These are phyloP conservation scores for Morpho deidamia DNA, from an alignment of 2,888 invertebrate genomes.

Conservation along the genomic window DNA sequence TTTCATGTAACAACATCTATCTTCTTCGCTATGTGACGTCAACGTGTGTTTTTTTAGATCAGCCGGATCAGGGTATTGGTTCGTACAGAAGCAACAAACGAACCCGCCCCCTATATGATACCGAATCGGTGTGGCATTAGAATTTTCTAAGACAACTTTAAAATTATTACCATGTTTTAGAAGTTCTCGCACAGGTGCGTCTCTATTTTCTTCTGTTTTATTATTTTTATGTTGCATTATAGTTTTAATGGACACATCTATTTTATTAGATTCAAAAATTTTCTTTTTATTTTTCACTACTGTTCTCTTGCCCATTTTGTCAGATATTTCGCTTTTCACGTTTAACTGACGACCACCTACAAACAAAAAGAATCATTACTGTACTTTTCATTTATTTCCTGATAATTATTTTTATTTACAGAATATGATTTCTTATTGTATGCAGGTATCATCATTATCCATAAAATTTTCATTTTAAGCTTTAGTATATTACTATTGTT, in stretches of 20 bases:
- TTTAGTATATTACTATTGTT: no score
- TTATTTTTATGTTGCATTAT: neutral
- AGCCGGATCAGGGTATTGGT: constrained; percentile 28
- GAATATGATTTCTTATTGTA: constrained; percentile 6
- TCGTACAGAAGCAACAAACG: constrained; percentile 27
- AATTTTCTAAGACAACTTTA: constrained; percentile 5
- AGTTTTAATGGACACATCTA: neutral
- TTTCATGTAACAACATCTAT: constrained; percentile 6
- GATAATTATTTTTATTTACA: neutral
- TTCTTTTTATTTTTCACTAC: constrained; percentile 2
- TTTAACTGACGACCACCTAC: constrained; percentile 10
- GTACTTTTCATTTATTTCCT: neutral
- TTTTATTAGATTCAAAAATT: neutral
- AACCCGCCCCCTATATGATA: constrained; percentile 28
- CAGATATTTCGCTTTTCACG: constrained; percentile 6
- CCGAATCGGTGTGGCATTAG: constrained; percentile 38
- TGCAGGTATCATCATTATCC: constrained; percentile 2
- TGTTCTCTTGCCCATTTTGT: constrained; percentile 1
- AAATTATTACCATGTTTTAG: constrained; percentile 6
- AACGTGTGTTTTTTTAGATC: constrained; percentile 30
- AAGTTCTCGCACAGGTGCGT: neutral
- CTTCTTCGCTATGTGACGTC: constrained; percentile 4
- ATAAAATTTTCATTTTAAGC: no score
- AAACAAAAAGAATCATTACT: constrained; percentile 12
- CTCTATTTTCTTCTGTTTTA: neutral